Evolutionary conservation across 1,140 invertebrate genomes (phyloP).

Genomic region (Xylocopa sonorina): DNA sequence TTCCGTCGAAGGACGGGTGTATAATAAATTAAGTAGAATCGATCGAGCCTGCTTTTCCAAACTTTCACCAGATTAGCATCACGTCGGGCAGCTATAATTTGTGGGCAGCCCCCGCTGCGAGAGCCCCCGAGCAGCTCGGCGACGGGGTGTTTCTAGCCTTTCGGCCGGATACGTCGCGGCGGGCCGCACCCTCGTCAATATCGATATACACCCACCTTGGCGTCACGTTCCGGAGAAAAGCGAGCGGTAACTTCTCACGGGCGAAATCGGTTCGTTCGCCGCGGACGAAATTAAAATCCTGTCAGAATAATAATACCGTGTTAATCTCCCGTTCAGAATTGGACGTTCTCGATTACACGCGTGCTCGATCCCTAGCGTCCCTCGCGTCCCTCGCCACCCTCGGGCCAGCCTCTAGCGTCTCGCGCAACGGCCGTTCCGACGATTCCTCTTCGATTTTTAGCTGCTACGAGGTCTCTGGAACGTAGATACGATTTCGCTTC

Average conservation of each 20-base stretch:
- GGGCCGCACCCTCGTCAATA: slow-evolving; percentile 81
- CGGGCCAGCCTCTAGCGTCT: too few species aligned
- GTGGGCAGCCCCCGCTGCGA: slow-evolving; percentile 77
- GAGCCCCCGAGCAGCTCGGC: too few species aligned
- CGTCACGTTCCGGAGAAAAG: slow-evolving; percentile 47
- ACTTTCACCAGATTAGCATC: slow-evolving; percentile 82
- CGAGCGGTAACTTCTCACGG: slow-evolving; percentile 72
- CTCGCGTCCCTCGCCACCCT: too few species aligned
- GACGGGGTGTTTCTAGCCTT: slow-evolving; percentile 45
- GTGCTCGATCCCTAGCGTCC: slow-evolving; percentile 36
- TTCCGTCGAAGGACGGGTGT: slow-evolving; percentile 40
- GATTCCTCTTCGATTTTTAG: slow-evolving; percentile 47
- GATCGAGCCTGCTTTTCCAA: slow-evolving; percentile 77
- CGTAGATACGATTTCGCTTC: too few species aligned
- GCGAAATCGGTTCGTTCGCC: slow-evolving; percentile 10
- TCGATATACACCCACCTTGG: slow-evolving; percentile 76
- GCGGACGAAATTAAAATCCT: slow-evolving; percentile 81
- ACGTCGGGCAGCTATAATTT: slow-evolving; percentile 80
- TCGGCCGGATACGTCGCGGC: slow-evolving; percentile 68
- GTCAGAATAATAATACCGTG: slow-evolving; percentile 80
- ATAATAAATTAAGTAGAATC: slow-evolving; percentile 77
- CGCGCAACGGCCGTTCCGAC: too few species aligned
- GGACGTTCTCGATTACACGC: slow-evolving; percentile 78
- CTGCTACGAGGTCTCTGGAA: slow-evolving; percentile 30
- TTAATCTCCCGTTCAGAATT: slow-evolving; percentile 76